phyloP scores from a whole-genome alignment of 1,140 invertebrate genomes.

The Ceratina japonica region DNA sequence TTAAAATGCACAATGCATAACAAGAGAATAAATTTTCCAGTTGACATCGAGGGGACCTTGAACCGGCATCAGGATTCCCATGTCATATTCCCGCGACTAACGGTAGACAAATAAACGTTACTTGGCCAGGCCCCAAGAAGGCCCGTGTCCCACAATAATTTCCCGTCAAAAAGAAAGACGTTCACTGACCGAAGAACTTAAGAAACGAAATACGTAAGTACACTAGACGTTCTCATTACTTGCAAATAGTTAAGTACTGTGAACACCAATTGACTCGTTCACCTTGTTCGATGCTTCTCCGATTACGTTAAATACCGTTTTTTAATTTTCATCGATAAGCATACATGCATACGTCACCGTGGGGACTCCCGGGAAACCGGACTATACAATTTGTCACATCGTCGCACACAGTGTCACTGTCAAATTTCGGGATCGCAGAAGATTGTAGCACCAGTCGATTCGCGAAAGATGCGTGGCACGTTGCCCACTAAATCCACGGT shows the following conservation, averaged over 20 bases:
- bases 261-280: too few relatives aligned
- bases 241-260: too few relatives aligned
- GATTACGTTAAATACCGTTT: too few relatives aligned
- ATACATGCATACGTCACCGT: too few relatives aligned
- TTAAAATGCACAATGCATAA: background rate
- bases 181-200: too few relatives aligned
- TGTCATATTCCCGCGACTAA: slow-evolving; percentile 27
- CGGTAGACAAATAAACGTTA: slow-evolving; percentile 41
- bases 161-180: background rate
- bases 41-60: slow-evolving; percentile 16
- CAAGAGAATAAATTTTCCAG: slow-evolving; percentile 1
- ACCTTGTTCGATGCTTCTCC: too few relatives aligned
- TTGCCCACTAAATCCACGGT: background rate
- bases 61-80: slow-evolving; percentile 32
- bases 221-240: too few relatives aligned
- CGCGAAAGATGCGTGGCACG: slow-evolving; percentile 14
- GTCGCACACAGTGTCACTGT: slow-evolving; percentile 55
- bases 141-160: background rate
- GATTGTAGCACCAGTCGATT: slow-evolving; percentile 4
- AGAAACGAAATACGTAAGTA: too few relatives aligned
- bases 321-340: too few relatives aligned
- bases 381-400: slow-evolving; percentile 26
- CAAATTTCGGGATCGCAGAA: too few relatives aligned
- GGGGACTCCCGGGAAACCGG: background rate
- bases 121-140: slow-evolving; percentile 15